Evolutionary conservation across 2,797 vertebrate species (phyloP).

Genomic region (Hyperoplus immaculatus): DNA sequence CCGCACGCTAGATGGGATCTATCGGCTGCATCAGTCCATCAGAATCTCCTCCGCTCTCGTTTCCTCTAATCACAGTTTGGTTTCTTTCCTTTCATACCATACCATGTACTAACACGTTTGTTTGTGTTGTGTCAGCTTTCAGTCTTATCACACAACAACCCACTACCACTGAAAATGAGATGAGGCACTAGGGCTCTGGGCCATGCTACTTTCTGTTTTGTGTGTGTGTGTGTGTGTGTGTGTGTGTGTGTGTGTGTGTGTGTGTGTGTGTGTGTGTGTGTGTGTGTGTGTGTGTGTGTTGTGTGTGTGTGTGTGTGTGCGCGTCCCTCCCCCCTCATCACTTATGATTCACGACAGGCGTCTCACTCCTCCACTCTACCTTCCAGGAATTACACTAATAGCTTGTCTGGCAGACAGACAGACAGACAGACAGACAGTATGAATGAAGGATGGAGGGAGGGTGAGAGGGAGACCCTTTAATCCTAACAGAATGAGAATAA

Average conservation of each 20-base stretch:
- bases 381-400: constrained; percentile 61
- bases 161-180: not conserved
- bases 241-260: too few species aligned
- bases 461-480: constrained; percentile 18
- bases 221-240: too few species aligned
- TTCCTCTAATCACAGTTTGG: not conserved
- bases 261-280: too few species aligned
- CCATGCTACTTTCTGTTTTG: not conserved
- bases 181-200: not conserved
- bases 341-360: constrained; percentile 34
- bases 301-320: too few species aligned
- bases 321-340: not conserved
- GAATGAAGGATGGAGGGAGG: constrained; percentile 34
- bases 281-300: too few species aligned
- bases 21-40: constrained; percentile 30
- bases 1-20: constrained; percentile 10
- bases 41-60: constrained; percentile 10
- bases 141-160: not conserved
- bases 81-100: not conserved
- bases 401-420: constrained; percentile 52
- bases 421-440: constrained; percentile 7
- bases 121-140: not conserved
- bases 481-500: constrained; percentile 21
- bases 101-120: not conserved
- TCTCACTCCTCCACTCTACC: constrained; percentile 52